Evolutionary conservation across 2,113 vertebrate genomes (phyloP).

Genomic region (Herpetotheres cachinnans): DNA sequence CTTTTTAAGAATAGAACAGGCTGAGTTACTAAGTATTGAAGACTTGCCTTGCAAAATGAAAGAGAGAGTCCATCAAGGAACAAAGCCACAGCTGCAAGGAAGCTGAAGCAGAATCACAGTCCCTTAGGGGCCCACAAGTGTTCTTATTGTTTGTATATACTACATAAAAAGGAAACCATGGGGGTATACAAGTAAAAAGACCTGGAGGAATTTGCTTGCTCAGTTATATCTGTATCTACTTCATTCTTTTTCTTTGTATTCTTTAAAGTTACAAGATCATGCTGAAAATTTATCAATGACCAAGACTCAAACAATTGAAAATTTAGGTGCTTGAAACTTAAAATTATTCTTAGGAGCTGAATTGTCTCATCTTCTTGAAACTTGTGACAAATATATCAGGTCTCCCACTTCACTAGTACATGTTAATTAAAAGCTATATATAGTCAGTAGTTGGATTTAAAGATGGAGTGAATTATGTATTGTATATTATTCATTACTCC

Average conservation of each 20-base stretch:
- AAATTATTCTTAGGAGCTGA: background rate
- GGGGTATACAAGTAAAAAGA: background rate
- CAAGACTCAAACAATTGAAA: background rate
- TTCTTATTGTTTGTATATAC: constrained; percentile 37
- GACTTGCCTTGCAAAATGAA: background rate
- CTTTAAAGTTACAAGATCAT: background rate
- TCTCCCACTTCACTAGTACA: background rate
- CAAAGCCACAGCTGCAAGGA: constrained; percentile 48
- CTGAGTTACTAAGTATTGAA: background rate
- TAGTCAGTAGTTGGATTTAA: background rate
- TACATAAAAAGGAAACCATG: constrained; percentile 13
- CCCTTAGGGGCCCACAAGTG: background rate
- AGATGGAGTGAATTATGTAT: background rate
- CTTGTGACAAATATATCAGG: background rate
- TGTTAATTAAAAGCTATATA: background rate
- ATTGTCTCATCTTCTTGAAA: background rate
- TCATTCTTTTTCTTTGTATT: background rate
- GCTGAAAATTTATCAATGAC: background rate
- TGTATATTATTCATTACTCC: background rate
- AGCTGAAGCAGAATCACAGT: background rate
- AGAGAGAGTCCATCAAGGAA: constrained; percentile 11
- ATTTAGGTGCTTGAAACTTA: background rate
- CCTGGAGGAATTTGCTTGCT: background rate
- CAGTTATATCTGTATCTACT: background rate
- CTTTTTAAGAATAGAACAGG: background rate